Base-by-base conservation (phyloP, 92 coral and sea anemone species). In the Palythoa grandiflora region DNA sequence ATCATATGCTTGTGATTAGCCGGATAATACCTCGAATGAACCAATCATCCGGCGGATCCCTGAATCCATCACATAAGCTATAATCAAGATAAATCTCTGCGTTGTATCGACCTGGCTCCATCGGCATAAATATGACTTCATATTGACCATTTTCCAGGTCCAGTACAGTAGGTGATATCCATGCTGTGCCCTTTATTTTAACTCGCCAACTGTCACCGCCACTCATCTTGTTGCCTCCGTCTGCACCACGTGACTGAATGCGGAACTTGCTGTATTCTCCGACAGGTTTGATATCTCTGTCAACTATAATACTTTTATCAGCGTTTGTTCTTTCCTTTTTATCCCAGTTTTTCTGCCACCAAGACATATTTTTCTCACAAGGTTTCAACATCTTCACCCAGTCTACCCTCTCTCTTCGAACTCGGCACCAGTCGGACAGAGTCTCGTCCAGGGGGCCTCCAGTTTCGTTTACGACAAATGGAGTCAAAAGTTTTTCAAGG, bases 141-240 rank as follows among this genome's bases (percentile, higher is more conserved):
- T 91, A 91, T 14, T 89, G 89, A 28, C 93, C 93, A 55, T 91
- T 88, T 48, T 65, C 79, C 6, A 83, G 91, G 77, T 91, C 93
- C 19, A 87, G 37, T 38, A 91, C 86, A 40, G 87, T 83, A 6
- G 93, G 91, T 9, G 91, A 83, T 38, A 88, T 37, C 15, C 83
- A 83, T 6, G 89, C 89, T 59, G 66, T 79, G 48, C 91, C 93
- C 55, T 72, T 87, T 17, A 87, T 73, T 53, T 83, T 76, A 50
- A 91, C 89, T 19, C 93, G 76, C 93, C 93, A 91, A 4, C 91
- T 61, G 85, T 91, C 93, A 5, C 93, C 93, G 1, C 93, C 93
- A 20, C 48, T 63, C 13, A 7, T 5, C 57, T 83, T 83, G 1
- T 38, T 83, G 38, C 86, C 86, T 13, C 91, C 83, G 66, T 88